Conservation (phyloP, 2,888 invertebrate genomes). For the Eueremaeus valkanovi region DNA sequence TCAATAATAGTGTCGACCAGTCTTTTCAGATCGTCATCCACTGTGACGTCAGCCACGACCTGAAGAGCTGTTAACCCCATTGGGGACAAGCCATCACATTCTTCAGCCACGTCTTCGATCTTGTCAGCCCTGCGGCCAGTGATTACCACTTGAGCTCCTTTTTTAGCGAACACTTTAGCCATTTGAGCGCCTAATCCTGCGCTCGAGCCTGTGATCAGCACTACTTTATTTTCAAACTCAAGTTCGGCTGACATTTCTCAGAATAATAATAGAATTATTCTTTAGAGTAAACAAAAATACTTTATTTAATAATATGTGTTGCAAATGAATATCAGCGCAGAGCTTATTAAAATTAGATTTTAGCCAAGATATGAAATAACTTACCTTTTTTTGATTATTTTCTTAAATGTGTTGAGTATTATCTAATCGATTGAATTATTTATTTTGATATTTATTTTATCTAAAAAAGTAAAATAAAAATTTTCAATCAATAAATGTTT, state of each 20-base stretch:
- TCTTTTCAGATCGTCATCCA: not conserved
- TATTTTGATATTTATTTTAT: too few species aligned
- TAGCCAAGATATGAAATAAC: too few species aligned
- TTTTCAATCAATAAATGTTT: too few species aligned
- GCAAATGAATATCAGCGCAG: too few species aligned
- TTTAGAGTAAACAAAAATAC: too few species aligned
- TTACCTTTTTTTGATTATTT: too few species aligned
- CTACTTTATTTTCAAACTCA: slow-evolving; percentile 32
- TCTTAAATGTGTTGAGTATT: too few species aligned
- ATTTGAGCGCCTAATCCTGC: slow-evolving; percentile 33
- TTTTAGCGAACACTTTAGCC: slow-evolving; percentile 29
- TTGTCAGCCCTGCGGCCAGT: slow-evolving; percentile 15
- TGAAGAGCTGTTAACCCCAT: not conserved
- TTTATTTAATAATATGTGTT: too few species aligned
- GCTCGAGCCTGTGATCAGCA: slow-evolving; percentile 37
- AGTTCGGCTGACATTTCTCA: slow-evolving; percentile 35
- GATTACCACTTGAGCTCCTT: slow-evolving; percentile 25
- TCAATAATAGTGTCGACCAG: not conserved
- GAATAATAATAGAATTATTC: too few species aligned
- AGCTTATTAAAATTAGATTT: too few species aligned
- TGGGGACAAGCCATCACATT: slow-evolving; percentile 31
- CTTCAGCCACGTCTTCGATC: slow-evolving; percentile 2
- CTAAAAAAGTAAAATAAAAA: too few species aligned
- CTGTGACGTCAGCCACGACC: slow-evolving; percentile 31
- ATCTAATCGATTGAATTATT: too few species aligned